Conservation (phyloP, 2,888 invertebrate genomes). For the Lamproptera curius region DNA sequence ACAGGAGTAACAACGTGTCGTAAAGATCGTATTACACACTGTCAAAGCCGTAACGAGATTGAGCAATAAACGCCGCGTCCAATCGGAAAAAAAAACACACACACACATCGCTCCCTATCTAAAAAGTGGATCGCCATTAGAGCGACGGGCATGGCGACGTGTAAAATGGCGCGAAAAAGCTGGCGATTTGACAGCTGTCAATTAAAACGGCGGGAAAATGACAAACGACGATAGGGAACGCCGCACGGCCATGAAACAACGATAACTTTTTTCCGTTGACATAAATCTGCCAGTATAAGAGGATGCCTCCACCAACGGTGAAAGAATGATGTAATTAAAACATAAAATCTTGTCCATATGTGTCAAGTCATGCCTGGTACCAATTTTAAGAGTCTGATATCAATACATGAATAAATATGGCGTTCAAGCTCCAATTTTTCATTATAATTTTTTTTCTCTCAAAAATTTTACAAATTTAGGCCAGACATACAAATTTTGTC, state of each 20-base stretch:
- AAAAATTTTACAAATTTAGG: neutral
- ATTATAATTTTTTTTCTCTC: neutral
- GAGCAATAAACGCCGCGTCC: conserved; percentile 31
- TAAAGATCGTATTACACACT: conserved; percentile 8
- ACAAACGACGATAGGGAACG: conserved; percentile 47
- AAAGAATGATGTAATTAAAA: conserved; percentile 19
- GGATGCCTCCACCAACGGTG: conserved; percentile 22
- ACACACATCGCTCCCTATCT: conserved; percentile 54
- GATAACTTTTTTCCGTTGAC: conserved; percentile 31
- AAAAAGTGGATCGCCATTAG: conserved; percentile 56
- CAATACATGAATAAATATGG: neutral
- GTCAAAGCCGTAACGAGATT: conserved; percentile 24
- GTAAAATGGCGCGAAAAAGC: conserved; percentile 63
- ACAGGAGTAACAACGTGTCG: conserved; percentile 11
- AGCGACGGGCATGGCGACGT: conserved; percentile 40
- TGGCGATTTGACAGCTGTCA: conserved; percentile 72
- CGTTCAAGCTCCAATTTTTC: too few relatives aligned
- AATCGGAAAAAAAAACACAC: conserved; percentile 37
- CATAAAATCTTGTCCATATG: neutral
- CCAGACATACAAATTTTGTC: neutral
- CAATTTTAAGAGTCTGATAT: neutral
- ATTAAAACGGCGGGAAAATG: conserved; percentile 57
- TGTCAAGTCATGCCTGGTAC: neutral
- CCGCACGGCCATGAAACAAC: conserved; percentile 25
- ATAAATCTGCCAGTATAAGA: conserved; percentile 21